These are phyloP conservation scores for Cepaea hortensis DNA, from an alignment of 2,888 invertebrate genomes.

Conservation along the genomic window DNA sequence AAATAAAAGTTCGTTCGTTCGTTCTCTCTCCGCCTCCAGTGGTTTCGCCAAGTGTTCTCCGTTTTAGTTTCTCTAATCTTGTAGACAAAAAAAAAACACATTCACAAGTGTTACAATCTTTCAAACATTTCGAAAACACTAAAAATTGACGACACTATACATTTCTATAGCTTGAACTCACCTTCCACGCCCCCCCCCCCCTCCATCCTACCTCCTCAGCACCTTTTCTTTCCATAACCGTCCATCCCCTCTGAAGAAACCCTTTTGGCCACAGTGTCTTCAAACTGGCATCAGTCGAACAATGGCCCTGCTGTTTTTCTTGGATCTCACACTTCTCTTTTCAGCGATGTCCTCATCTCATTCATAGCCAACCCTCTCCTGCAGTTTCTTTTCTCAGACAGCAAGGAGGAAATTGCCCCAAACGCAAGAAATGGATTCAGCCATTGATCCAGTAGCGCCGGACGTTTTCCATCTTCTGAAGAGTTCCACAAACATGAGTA, in stretches of 20 bases:
- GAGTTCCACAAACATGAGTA: slow-evolving; percentile 2
- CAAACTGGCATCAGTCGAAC: not conserved
- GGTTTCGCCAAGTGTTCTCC: too few species aligned
- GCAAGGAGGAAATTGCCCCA: not conserved
- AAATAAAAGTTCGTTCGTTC: too few species aligned
- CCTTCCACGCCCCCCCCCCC: too few species aligned
- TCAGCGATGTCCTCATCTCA: not conserved
- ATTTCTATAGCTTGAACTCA: too few species aligned
- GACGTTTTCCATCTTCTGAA: slow-evolving; percentile 8
- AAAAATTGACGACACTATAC: too few species aligned
- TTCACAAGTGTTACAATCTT: too few species aligned
- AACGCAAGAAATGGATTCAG: slow-evolving; percentile 5
- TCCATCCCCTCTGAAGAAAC: not conserved
- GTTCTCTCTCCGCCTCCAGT: too few species aligned
- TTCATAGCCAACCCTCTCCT: not conserved
- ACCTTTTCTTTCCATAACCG: not conserved
- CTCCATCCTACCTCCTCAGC: too few species aligned
- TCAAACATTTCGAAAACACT: too few species aligned
- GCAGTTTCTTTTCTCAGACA: not conserved
- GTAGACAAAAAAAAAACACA: too few species aligned
- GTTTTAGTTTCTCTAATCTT: too few species aligned
- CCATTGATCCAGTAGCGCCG: not conserved
- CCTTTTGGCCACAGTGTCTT: not conserved
- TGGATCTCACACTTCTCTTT: not conserved
- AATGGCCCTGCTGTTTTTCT: not conserved